Evolutionary conservation across 2,113 vertebrate species (phyloP), one percentile per base, ranked within the genome.

Genomic region (Naja naja): DNA sequence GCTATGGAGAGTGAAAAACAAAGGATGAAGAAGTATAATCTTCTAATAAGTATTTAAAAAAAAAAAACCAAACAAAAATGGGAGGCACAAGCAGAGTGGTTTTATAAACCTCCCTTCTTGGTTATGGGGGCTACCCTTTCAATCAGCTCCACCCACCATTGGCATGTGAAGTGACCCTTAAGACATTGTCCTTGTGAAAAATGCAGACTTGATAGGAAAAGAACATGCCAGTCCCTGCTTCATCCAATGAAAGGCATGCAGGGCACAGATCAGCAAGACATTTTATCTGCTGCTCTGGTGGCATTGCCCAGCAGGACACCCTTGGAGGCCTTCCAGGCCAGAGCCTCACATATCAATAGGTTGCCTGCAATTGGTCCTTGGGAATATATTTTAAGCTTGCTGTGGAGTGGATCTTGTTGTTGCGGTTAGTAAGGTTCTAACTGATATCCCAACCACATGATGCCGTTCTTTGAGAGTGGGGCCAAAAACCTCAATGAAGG

Each of bases 301-400:
- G 89, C 45, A n/a, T 49, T 69, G 89, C 89, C 89, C 89, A 90
- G 89, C 58, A 49, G 89, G 89, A 90, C 14, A 27, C 16, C 5
- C 7, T 47, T 90, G 58, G 89, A 90, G 43, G 39, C 14, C 49
- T 90, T 64, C 58, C 89, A 69, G 58, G 18, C 6, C 69, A 39
- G 16, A 90, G 27, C 27, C 27, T n/a, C 43, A 64, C 89, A 64
- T 90, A 90, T 58, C 43, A 49, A 64, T 64, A 90, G 45, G 58
- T 27, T 90, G 89, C 27, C 43, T 47, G 16, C 16, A 18, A 45
- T 90, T 56, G 55, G 25, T 45, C 56, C 56, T 90, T 90, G 89
- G 69, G n/a, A 39, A 34, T 90, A 20, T 90, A 90, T 90, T 90
- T 90, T 90, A 90, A 90, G 89, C 88, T 89, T 54, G 34, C 54